phyloP scores from a whole-genome alignment of 1,140 invertebrate genomes.

The Rhopalosiphum padi region DNA sequence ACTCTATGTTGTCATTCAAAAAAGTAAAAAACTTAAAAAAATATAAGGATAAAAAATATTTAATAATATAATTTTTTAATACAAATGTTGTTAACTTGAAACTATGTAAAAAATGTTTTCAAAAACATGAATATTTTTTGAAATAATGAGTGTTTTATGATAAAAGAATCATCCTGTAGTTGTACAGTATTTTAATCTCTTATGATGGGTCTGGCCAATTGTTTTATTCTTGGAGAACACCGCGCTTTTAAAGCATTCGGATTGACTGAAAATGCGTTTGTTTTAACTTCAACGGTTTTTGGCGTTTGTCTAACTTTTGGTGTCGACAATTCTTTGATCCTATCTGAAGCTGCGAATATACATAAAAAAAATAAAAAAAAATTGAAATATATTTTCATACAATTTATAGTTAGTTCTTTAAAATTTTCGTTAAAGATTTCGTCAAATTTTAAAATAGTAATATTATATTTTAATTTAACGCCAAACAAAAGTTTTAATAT shows the following conservation, averaged over 20 bases:
- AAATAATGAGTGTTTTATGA: no score
- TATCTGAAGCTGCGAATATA: not conserved
- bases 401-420: not conserved
- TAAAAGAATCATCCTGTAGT: not conserved
- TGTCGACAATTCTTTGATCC: not conserved
- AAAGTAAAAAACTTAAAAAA: no score
- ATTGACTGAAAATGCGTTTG: not conserved
- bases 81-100: no score
- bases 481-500: not conserved
- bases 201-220: not conserved
- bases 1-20: no score
- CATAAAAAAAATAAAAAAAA: not conserved
- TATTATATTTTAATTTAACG: not conserved
- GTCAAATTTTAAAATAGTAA: not conserved
- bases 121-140: no score
- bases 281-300: not conserved
- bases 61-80: no score
- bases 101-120: no score
- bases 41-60: no score
- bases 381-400: not conserved
- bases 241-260: conserved; percentile 18
- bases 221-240: conserved; percentile 35
- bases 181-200: not conserved
- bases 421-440: not conserved
- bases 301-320: not conserved